Base-by-base conservation (phyloP, 2,113 vertebrate species). In the Cnemophilus loriae region DNA sequence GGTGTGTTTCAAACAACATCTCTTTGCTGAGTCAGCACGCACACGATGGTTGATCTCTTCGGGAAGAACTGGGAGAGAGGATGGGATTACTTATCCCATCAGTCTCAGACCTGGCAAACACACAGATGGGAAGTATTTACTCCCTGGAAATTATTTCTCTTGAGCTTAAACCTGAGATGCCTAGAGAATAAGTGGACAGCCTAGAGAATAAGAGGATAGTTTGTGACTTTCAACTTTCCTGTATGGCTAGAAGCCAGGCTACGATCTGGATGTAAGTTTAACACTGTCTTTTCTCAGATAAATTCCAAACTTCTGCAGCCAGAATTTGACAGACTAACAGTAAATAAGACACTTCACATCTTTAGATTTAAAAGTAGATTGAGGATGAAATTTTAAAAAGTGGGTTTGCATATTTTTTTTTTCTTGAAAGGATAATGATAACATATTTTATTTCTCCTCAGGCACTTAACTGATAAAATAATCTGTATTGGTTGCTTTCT, bases 141-240 rank as follows among this genome's bases (percentile, higher is more conserved):
- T 88, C 63, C 63, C 59, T 91, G 82, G 56, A 96, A 93, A 71
- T 84, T 53, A 86, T 85, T 90, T 86, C 85, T 95, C 68, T 84
- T 92, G 75, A 85, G 52, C 12, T 94, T 93, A 93, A 93, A 94
- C 18, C 44, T 81, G 79, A 86, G 79, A 88, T 84, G 68, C 50
- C 50, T 67, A 35, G 42, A 57, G 71, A 93, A 39, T 50, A 80
- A 76, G 17, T 15, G 78, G 55, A 71, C 88, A n/a, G 68, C 50
- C 50, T 67, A 35, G 42, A 57, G 71, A 93, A 39, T 50, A 80
- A 76, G 17, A 15, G 78, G 55, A 71, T 85, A 88, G 63, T 93
- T 93, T 86, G 88, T 80, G 42, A 80, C 35, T 71, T 56, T 63
- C 55, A 83, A 5, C 92, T 92, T 96, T 91, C 70, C 85, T 93